phyloP scores from a whole-genome alignment of 2,797 vertebrate genomes.

The Labroides dimidiatus region DNA sequence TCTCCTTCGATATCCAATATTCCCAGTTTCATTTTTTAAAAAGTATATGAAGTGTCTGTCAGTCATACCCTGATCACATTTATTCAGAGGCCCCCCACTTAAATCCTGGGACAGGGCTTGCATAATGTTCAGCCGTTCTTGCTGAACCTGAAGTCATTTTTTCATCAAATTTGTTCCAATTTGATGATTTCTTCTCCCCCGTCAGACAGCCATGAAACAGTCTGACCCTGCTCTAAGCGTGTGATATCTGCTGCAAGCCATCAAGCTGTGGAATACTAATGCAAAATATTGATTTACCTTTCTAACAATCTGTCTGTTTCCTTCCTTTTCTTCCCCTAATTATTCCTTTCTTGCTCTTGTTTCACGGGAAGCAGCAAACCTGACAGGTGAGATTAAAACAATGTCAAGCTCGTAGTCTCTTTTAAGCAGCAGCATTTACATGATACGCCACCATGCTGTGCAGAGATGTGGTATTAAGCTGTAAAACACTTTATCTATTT shows the following conservation, averaged over 20 bases:
- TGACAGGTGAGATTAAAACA: constrained; percentile 90
- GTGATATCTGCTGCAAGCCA: constrained; percentile 70
- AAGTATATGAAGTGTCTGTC: constrained; percentile 11
- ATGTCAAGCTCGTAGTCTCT: constrained; percentile 66
- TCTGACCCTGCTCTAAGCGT: constrained; percentile 53
- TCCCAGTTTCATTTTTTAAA: neutral
- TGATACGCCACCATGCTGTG: constrained; percentile 20
- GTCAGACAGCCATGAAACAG: constrained; percentile 56
- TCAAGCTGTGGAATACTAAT: constrained; percentile 84
- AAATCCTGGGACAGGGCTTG: constrained; percentile 4
- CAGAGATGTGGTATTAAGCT: constrained; percentile 32
- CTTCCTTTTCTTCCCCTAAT: constrained; percentile 69
- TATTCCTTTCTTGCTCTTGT: constrained; percentile 65
- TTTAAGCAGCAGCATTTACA: constrained; percentile 65
- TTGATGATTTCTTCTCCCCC: constrained; percentile 40
- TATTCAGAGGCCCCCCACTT: constrained; percentile 19
- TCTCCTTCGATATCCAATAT: neutral
- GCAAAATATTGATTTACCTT: constrained; percentile 79
- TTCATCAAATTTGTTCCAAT: constrained; percentile 54
- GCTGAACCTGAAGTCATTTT: constrained; percentile 38
- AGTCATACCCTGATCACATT: neutral
- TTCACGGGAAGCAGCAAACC: constrained; percentile 90
- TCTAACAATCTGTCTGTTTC: constrained; percentile 78
- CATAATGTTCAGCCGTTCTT: constrained; percentile 20
- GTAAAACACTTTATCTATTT: constrained; percentile 46